A percentile compares a stretch with the other conserved stretches of the same genome.
phyloP scores from a whole-genome alignment of 2,797 vertebrate genomes.

The Apogon hyalosoma region DNA sequence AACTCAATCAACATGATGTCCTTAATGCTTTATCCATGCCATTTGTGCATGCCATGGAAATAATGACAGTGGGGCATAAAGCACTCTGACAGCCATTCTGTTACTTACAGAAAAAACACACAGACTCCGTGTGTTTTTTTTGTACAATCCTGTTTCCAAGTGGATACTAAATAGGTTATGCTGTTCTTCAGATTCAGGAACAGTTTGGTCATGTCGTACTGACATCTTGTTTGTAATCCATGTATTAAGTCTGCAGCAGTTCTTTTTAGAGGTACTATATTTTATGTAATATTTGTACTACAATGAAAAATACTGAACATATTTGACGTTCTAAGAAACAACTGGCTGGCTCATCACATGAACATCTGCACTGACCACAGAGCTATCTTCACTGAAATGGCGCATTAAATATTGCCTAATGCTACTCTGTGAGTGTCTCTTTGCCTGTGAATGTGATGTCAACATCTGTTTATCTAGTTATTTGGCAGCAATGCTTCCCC shows the following conservation, averaged over 20 bases:
- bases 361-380: constrained; percentile 57
- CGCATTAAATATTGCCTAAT: constrained; percentile 65
- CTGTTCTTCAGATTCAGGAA: constrained; percentile 26
- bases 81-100: neutral
- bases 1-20: neutral
- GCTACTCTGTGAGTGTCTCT: constrained; percentile 14
- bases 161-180: neutral
- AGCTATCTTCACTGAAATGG: constrained; percentile 54
- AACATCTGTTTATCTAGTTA: constrained; percentile 62
- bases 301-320: constrained; percentile 28
- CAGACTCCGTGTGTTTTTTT: constrained; percentile 11
- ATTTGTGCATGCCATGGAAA: constrained; percentile 7
- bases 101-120: constrained; percentile 3
- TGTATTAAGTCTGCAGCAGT: neutral
- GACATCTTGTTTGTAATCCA: constrained; percentile 54
- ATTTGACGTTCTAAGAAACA: constrained; percentile 48
- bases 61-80: neutral
- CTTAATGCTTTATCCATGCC: neutral
- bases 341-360: constrained; percentile 10
- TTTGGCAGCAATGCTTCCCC: constrained; percentile 36
- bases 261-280: constrained; percentile 10
- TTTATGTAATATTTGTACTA: constrained; percentile 29
- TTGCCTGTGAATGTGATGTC: constrained; percentile 9
- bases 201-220: constrained; percentile 33
- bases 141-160: neutral